phyloP scores from a whole-genome alignment of 2,113 vertebrate species.

The Muntiacus muntjak region DNA sequence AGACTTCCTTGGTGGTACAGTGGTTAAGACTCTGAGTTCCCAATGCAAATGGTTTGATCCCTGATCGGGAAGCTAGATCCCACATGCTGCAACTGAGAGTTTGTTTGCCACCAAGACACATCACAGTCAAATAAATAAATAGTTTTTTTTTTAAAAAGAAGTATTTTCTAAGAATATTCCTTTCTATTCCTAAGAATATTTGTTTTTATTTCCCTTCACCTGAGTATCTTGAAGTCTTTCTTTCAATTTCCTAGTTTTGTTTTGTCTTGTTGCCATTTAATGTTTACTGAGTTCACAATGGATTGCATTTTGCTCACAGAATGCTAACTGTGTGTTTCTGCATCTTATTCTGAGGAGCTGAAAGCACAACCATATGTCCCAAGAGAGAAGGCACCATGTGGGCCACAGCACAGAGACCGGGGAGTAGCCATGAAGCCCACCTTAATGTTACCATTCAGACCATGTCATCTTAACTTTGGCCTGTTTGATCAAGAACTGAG shows the following conservation, averaged over 20 bases:
- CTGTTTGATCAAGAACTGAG: neutral
- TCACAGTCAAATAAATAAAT: neutral
- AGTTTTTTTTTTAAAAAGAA: neutral
- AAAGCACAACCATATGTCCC: neutral
- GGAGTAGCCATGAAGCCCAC: neutral
- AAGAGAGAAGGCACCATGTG: neutral
- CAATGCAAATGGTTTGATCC: neutral
- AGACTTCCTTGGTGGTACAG: neutral
- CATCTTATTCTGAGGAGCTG: neutral
- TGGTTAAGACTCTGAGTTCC: neutral
- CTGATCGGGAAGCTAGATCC: neutral
- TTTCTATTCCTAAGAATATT: neutral
- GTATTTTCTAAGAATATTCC: neutral
- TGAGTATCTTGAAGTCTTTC: neutral
- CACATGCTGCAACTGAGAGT: neutral
- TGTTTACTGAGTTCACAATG: neutral
- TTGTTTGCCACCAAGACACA: neutral
- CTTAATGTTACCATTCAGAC: neutral
- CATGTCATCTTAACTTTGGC: neutral
- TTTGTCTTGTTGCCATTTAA: neutral
- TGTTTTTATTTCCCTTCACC: neutral
- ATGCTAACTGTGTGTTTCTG: neutral
- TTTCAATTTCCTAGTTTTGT: neutral
- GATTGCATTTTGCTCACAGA: neutral
- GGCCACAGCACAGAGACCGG: accelerated